Percentiles rank a stretch among this genome's conserved stretches.
Conservation (phyloP, 2,797 vertebrate species). For the Melanotaenia parkinsoni region DNA sequence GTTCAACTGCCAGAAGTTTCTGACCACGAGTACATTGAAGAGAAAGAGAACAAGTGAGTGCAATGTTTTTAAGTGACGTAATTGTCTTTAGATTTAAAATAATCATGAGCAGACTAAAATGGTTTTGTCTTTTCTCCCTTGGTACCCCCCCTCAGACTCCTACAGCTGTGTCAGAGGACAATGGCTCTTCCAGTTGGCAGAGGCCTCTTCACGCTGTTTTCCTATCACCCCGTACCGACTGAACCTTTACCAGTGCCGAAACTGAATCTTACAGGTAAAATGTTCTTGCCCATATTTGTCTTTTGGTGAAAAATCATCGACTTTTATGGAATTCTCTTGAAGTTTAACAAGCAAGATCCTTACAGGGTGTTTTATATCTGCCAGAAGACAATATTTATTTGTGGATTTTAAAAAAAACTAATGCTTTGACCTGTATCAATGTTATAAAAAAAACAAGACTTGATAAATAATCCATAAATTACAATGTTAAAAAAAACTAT, state of each 20-base stretch:
- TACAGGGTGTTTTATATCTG: background rate
- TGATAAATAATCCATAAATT: background rate
- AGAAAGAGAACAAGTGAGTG: slow-evolving; percentile 95
- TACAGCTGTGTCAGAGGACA: slow-evolving; percentile 95
- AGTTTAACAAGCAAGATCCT: background rate
- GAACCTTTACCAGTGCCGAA: slow-evolving; percentile 96
- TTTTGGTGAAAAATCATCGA: background rate
- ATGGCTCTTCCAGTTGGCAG: slow-evolving; percentile 96
- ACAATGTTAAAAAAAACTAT: background rate
- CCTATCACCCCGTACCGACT: slow-evolving; percentile 94
- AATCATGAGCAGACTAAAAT: no score
- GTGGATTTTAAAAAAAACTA: background rate
- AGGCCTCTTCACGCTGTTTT: slow-evolving; percentile 97
- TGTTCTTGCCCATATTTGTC: background rate
- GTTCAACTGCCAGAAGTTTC: slow-evolving; percentile 95
- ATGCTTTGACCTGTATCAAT: background rate
- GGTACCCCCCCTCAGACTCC: slow-evolving; percentile 67
- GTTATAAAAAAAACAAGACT: background rate
- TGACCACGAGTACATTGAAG: slow-evolving; percentile 98
- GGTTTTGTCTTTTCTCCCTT: background rate
- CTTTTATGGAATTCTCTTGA: background rate
- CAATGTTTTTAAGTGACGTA: background rate
- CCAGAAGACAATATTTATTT: background rate
- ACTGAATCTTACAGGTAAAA: slow-evolving; percentile 93
- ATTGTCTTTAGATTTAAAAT: background rate